Base-by-base conservation (phyloP, 2,113 vertebrate species). In the Cavia porcellus region DNA sequence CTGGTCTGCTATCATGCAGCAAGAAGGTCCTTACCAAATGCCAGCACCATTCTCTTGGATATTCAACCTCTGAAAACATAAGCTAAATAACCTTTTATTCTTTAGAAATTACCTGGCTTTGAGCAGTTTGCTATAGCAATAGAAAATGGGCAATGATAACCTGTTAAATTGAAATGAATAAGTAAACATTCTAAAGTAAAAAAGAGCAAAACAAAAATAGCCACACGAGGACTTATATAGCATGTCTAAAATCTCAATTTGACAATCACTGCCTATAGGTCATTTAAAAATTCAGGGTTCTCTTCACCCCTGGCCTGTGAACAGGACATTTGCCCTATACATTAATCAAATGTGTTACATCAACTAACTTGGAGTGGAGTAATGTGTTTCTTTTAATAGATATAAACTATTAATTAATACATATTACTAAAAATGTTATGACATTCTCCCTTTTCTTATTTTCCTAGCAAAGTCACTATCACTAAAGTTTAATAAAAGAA, bases 111-210 rank as follows among this genome's bases (percentile, higher is more conserved):
- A 14, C 22, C 35, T 55, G 3, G 20, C 50, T 35, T 87, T 1
- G 5, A n/a, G 20, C 52, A 70, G 52, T 66, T 66, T 52, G 70
- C 24, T 68, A 66, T 35, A 42, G 59, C 38, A 85, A 20, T 14
- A 62, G 59, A 62, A 84, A 84, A 30, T 32, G 38, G 22, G 28
- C 64, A 68, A 86, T 24, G 61, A 47, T 19, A 35, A 55, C 70
- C 38, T 87, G 14, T 89, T 94, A 89, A 64, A 14, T 52, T 77
- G 32, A 74, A 90, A 92, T 52, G 22, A 92, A n/a, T 72, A 82
- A 38, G 0, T 87, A 80, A 96, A 66, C 32, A 80, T 79, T 74
- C 55, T 80, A 59, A 83, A 57, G 10, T 83, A 75, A 92, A 94
- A 90, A 82, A 86, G 2, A 55, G 38, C 2, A 92, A 45, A 77